Percentiles rank a stretch among this genome's conserved stretches.
Evolutionary conservation across 2,797 vertebrate genomes (phyloP).

Genomic region (Sphaeramia orbicularis): DNA sequence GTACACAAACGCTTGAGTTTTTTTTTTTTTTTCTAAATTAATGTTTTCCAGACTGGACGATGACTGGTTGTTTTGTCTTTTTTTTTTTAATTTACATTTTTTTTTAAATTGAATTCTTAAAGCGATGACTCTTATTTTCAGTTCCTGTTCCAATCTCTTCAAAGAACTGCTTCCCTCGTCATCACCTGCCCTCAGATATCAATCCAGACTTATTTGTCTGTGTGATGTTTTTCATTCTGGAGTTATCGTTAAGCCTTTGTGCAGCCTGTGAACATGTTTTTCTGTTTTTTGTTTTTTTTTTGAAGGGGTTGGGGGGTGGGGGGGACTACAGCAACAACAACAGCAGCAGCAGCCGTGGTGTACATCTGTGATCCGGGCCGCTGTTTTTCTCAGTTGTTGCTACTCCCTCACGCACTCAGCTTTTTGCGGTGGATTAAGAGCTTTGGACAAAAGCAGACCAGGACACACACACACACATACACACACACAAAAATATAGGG

Average conservation of each 20-base stretch:
- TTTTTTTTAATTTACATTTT: slow-evolving; percentile 4
- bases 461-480: slow-evolving; percentile 45
- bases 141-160: slow-evolving; percentile 25
- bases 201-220: slow-evolving; percentile 15
- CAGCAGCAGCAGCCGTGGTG: slow-evolving; percentile 14
- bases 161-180: slow-evolving; percentile 19
- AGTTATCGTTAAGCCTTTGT: slow-evolving; percentile 36
- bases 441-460: slow-evolving; percentile 88
- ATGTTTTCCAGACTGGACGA: slow-evolving; percentile 28
- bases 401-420: slow-evolving; percentile 45
- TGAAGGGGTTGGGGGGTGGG: not conserved
- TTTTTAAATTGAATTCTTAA: slow-evolving; percentile 5
- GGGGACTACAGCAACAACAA: not conserved
- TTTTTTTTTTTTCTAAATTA: slow-evolving; percentile 8
- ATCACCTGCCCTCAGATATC: not conserved
- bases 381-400: slow-evolving; percentile 58
- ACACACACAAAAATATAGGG: slow-evolving; percentile 60
- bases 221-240: slow-evolving; percentile 14
- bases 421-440: slow-evolving; percentile 75
- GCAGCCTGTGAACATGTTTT: slow-evolving; percentile 35
- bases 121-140: slow-evolving; percentile 33
- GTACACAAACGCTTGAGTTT: not conserved
- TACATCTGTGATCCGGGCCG: slow-evolving; percentile 52
- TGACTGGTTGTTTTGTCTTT: not conserved
- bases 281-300: slow-evolving; percentile 6